Percentiles rank a stretch among this genome's conserved stretches.
phyloP scores from a whole-genome alignment of 2,888 invertebrate genomes.

The Trimorus sp. region DNA sequence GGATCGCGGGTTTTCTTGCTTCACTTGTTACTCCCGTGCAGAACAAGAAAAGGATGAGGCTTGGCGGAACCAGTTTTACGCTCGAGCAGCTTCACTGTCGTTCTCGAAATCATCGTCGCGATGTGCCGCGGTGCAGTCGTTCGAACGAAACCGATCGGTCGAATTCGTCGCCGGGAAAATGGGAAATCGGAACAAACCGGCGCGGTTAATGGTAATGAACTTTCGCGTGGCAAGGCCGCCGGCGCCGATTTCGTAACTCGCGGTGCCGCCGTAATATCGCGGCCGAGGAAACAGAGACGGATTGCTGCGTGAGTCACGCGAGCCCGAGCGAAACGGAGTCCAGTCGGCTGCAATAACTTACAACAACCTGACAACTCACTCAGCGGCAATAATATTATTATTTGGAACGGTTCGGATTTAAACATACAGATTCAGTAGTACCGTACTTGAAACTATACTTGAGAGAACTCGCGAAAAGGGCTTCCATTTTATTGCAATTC shows the following conservation, averaged over 20 bases:
- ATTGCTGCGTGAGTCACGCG: constrained; percentile 36
- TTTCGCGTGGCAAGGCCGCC: constrained; percentile 79
- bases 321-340: constrained; percentile 37
- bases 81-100: constrained; percentile 62
- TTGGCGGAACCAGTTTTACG: constrained; percentile 60
- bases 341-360: constrained; percentile 47
- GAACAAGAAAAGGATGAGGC: constrained; percentile 49
- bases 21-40: constrained; percentile 49
- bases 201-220: constrained; percentile 81
- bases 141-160: too few relatives aligned
- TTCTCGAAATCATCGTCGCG: constrained; percentile 62
- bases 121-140: constrained; percentile 41
- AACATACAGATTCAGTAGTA: too few relatives aligned
- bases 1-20: constrained; percentile 39
- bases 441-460: too few relatives aligned
- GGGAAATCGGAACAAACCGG: too few relatives aligned
- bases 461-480: too few relatives aligned
- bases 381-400: background rate
- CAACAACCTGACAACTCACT: constrained; percentile 51
- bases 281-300: constrained; percentile 44
- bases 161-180: too few relatives aligned
- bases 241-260: constrained; percentile 78
- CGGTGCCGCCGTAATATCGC: constrained; percentile 56
- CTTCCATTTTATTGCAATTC: too few relatives aligned
- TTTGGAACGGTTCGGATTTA: too few relatives aligned